Conservation (phyloP, 2,113 vertebrate genomes). For the Phyllostomus hastatus region DNA sequence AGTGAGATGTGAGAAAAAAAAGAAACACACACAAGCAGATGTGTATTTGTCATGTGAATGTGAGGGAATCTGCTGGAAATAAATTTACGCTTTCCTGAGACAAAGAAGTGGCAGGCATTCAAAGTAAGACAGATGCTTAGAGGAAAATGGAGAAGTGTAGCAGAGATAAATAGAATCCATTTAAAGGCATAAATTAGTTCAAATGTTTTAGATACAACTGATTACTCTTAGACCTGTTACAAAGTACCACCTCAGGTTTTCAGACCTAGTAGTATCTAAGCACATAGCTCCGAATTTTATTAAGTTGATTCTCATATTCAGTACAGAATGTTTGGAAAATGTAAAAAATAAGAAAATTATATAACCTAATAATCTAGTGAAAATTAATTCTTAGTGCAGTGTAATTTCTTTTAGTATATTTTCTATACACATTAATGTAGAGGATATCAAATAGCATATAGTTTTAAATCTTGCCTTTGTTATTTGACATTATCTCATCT, state of each 20-base stretch:
- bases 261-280: neutral
- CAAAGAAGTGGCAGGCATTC: constrained; percentile 59
- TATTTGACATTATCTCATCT: neutral
- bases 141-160: constrained; percentile 41
- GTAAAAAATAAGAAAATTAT: neutral
- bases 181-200: constrained; percentile 56
- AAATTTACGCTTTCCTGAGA: constrained; percentile 51
- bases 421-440: neutral
- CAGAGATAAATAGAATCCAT: constrained; percentile 36
- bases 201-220: constrained; percentile 27
- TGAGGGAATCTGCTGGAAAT: constrained; percentile 57
- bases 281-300: neutral
- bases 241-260: neutral
- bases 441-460: neutral
- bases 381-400: neutral
- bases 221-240: neutral
- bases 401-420: neutral
- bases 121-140: constrained; percentile 55
- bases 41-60: constrained; percentile 68
- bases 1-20: constrained; percentile 20
- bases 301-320: neutral
- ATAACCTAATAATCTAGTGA: neutral
- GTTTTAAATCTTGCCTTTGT: neutral
- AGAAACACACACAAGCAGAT: constrained; percentile 49
- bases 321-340: neutral